These are phyloP conservation scores for Brachyopa scutellaris DNA, from an alignment of 2,888 invertebrate genomes.

Conservation along the genomic window DNA sequence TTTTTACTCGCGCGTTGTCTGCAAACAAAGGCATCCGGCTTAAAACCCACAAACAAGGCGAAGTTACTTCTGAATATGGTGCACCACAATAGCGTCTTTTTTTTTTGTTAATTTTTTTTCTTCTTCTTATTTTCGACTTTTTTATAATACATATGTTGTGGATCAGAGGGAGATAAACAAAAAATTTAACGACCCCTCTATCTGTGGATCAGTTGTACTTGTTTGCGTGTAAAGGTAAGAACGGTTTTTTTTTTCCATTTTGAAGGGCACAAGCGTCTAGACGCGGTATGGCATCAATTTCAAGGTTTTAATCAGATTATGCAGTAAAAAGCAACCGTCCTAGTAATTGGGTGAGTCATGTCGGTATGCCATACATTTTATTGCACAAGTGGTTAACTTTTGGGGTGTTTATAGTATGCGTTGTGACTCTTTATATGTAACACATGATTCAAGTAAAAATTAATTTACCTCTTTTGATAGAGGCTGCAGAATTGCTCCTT, in stretches of 20 bases:
- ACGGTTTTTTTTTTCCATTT: neutral
- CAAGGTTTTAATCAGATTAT: neutral
- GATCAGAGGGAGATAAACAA: neutral
- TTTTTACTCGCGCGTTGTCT: conserved; percentile 19
- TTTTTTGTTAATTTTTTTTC: neutral
- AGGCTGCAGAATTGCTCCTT: no score
- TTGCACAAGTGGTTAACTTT: no score
- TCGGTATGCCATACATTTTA: no score
- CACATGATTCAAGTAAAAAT: no score
- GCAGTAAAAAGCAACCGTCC: neutral
- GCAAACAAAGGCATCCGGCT: conserved; percentile 14
- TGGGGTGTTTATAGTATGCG: no score
- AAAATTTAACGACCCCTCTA: neutral
- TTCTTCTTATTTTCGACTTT: neutral
- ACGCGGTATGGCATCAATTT: conserved; percentile 6
- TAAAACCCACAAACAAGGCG: conserved; percentile 2
- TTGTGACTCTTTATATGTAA: no score
- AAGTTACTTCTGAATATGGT: conserved; percentile 38
- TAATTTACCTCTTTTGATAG: no score
- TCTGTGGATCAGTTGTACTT: no score
- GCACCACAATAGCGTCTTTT: conserved; percentile 1
- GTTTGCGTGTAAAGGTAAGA: no score
- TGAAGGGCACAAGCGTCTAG: conserved; percentile 10
- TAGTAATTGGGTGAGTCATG: neutral
- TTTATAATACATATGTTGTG: neutral